phyloP scores from a whole-genome alignment of 2,113 vertebrate species.

The Sturnira hondurensis region DNA sequence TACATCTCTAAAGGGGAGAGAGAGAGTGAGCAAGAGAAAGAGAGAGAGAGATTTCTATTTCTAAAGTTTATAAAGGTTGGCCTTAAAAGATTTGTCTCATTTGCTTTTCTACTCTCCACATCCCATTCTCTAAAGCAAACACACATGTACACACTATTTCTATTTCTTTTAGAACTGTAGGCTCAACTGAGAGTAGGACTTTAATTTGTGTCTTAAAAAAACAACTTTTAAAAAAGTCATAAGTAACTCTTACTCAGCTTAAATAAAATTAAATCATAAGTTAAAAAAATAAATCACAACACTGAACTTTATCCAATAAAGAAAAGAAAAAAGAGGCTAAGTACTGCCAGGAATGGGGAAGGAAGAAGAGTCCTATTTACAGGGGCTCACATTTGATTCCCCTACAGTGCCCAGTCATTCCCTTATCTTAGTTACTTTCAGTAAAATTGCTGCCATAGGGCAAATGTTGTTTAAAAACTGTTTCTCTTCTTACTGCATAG shows the following conservation, averaged over 20 bases:
- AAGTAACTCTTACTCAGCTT: background rate
- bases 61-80: background rate
- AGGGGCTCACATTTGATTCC: background rate
- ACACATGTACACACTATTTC: background rate
- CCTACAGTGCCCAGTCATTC: background rate
- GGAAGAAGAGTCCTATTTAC: background rate
- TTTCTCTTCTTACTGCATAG: background rate
- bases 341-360: background rate
- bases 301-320: background rate
- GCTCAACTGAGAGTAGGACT: background rate
- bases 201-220: background rate
- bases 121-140: background rate
- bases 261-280: conserved; percentile 31
- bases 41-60: background rate
- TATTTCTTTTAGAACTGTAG: background rate
- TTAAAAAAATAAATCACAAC: background rate
- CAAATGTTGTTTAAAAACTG: background rate
- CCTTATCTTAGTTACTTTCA: background rate
- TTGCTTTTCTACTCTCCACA: background rate
- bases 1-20: background rate
- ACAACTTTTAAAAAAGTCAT: background rate
- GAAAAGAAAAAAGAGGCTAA: background rate
- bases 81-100: background rate
- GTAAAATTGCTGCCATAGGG: background rate
- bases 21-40: too few relatives aligned